Conservation (phyloP, 2,797 vertebrate genomes). For the Helarctos malayanus region DNA sequence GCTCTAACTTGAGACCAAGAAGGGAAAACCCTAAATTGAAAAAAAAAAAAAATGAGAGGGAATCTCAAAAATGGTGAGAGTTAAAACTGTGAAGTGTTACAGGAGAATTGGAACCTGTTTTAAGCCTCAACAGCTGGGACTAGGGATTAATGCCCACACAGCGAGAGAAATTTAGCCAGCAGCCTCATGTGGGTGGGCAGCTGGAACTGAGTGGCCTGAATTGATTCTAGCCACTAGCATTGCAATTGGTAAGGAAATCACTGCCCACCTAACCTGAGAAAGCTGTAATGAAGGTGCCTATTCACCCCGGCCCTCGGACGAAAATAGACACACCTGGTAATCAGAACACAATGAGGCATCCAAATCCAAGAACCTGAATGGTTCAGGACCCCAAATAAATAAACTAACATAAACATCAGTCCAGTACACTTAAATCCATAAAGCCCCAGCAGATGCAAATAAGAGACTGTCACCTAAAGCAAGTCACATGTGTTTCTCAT, state of each 20-base stretch:
- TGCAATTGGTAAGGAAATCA: background rate
- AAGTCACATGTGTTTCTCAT: background rate
- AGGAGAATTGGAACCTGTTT: background rate
- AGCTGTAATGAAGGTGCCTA: background rate
- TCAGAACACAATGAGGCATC: background rate
- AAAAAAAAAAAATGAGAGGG: background rate
- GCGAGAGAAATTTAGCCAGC: background rate
- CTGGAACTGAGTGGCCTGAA: background rate
- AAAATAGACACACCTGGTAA: background rate
- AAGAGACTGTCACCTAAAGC: background rate
- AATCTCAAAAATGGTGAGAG: background rate
- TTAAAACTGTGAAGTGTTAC: background rate
- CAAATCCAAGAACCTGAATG: background rate
- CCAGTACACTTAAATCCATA: background rate
- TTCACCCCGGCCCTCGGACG: background rate
- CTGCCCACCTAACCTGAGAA: background rate
- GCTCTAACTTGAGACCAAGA: conserved; percentile 7
- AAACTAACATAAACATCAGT: background rate
- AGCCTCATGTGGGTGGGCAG: background rate
- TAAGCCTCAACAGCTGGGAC: background rate
- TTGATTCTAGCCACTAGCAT: background rate
- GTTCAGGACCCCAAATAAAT: background rate
- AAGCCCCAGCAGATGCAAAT: background rate
- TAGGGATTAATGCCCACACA: conserved; percentile 1
- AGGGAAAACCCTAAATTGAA: conserved; percentile 27